Evolutionary conservation across 2,113 vertebrate species (phyloP), one percentile per base, ranked within the genome.

Genomic region (Dromiciops gliroides): DNA sequence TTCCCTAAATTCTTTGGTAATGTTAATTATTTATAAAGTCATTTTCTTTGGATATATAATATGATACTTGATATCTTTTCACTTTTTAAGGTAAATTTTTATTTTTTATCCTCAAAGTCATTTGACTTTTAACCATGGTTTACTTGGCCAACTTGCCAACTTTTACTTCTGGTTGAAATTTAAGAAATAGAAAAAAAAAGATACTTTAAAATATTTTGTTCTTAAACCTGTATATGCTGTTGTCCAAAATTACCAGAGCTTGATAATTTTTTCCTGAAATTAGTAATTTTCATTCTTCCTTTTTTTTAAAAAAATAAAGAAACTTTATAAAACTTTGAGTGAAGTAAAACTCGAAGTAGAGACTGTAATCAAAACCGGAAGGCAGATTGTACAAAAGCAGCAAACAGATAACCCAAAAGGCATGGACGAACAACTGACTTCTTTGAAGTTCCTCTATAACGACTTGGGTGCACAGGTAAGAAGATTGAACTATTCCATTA

Each of bases 371-470:
- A 99, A 99, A 97, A 99, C 99, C 8, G 99, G 99, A 94, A 98
- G 99, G 19, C 99, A 99, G 97, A 99, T 99, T 95, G 99, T 99
- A 89, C 99, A 99, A 98, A 99, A 99, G 95, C 99, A 99, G 94
- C 99, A 99, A 97, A 99, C 99, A 0, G 99, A 99, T 96, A 99
- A 99, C 96, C 99, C 99, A 2, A 99, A 99, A 94, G 98, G 98
- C 24, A 99, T 99, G 99, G 99, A 99, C 8, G 99, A 99, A 88
- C 99, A 99, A 91, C 98, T 99, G 49, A 99, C 99, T 0, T 99
- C 99, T 8, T 95, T 99, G 94, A 99, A 99, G 97, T 98, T 99
- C 93, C 99, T 99, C 83, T 99, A 99, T 97, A 99, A 99, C 95
- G 99, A 99, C 67, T 98, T 99, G 90, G 99, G 99, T 0, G 99